phyloP scores from a whole-genome alignment of 2,888 invertebrate species.

The Stenodema calcarata region DNA sequence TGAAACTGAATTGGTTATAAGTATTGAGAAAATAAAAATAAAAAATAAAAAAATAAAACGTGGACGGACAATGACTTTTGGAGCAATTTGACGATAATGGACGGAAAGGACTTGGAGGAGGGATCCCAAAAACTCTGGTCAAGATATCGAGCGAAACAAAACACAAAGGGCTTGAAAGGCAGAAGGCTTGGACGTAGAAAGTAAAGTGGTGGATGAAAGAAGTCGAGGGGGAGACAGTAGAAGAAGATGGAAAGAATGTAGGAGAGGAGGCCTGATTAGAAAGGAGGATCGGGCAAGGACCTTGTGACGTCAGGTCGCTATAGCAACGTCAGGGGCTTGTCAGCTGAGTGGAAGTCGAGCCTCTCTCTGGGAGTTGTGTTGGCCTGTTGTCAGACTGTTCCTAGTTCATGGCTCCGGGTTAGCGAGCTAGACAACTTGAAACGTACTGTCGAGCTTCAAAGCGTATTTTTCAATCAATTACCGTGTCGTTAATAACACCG shows the following conservation, averaged over 20 bases:
- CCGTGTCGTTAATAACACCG: too few species aligned
- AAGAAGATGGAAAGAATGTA: not conserved
- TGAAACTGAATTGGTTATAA: too few species aligned
- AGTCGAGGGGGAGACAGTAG: not conserved
- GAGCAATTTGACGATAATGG: slow-evolving; percentile 10
- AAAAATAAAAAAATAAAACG: too few species aligned
- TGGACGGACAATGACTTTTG: not conserved
- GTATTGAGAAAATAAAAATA: too few species aligned
- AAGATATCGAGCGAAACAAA: slow-evolving; percentile 7
- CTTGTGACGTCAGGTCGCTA: not conserved
- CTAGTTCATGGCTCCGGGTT: not conserved
- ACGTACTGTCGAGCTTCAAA: too few species aligned
- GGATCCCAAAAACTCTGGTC: not conserved
- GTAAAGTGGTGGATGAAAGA: not conserved
- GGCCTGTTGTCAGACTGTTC: not conserved
- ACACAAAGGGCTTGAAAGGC: not conserved
- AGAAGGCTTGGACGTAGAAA: not conserved
- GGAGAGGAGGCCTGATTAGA: not conserved
- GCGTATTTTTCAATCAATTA: too few species aligned
- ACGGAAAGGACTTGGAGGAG: not conserved
- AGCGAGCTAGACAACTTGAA: not conserved
- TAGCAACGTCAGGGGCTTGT: slow-evolving; percentile 16
- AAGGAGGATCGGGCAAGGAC: slow-evolving; percentile 1
- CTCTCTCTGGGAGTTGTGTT: not conserved
- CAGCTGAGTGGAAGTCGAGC: not conserved